Evolutionary conservation across 2,797 vertebrate species (phyloP).

Genomic region (Galago senegalensis): DNA sequence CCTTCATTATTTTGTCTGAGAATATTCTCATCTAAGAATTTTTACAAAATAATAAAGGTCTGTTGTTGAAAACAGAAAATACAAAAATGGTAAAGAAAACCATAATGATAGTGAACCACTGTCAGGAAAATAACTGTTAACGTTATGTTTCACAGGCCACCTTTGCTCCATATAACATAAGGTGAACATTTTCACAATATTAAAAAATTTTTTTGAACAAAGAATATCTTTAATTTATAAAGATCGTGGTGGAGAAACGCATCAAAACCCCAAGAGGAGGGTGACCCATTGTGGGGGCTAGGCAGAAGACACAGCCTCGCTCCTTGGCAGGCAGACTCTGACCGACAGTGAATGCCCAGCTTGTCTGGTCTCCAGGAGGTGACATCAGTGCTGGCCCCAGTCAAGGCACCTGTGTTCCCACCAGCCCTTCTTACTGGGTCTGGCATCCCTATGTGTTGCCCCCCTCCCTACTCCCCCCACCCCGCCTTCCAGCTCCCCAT

Average conservation of each 20-base stretch:
- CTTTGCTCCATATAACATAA: neutral
- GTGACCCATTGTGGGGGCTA: rapidly evolving
- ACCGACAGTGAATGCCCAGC: no score
- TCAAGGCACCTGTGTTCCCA: no score
- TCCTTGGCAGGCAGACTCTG: neutral
- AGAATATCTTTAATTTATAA: neutral
- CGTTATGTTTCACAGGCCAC: neutral
- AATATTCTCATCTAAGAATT: conserved; percentile 11
- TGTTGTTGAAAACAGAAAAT: conserved; percentile 26
- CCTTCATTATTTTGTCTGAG: conserved; percentile 21
- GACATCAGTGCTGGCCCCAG: neutral
- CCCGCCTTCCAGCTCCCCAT: neutral
- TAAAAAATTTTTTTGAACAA: neutral
- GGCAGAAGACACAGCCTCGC: neutral
- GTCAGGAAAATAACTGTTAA: neutral
- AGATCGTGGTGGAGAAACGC: neutral
- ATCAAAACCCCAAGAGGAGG: neutral
- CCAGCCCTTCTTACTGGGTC: neutral
- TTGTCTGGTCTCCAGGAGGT: neutral
- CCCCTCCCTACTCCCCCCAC: no score
- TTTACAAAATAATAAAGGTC: neutral
- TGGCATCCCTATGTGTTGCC: neutral
- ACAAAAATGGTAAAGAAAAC: conserved; percentile 18
- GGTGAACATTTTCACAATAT: neutral
- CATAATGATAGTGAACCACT: neutral